These are phyloP conservation scores for Drosophila albomicans DNA, from an alignment of 1,140 invertebrate genomes.

Conservation along the genomic window DNA sequence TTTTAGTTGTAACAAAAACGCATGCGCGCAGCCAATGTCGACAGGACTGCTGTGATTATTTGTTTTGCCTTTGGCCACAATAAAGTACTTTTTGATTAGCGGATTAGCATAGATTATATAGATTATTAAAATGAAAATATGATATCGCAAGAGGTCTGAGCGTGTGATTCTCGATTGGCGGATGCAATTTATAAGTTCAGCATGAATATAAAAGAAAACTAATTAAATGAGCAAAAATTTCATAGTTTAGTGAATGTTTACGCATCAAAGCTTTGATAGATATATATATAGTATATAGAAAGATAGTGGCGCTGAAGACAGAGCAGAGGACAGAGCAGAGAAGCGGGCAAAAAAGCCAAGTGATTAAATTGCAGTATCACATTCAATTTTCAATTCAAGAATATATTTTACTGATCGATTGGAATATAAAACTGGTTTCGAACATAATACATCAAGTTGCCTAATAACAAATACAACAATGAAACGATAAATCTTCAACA, in stretches of 20 bases:
- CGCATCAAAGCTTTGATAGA: conserved; percentile 10
- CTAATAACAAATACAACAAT: conserved; percentile 34
- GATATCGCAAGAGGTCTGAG: conserved; percentile 13
- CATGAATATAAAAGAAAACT: neutral
- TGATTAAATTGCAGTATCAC: conserved; percentile 5
- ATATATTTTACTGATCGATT: neutral
- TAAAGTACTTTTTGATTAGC: conserved; percentile 44
- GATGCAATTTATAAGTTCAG: conserved; percentile 26
- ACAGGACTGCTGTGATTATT: conserved; percentile 71
- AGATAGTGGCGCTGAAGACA: neutral
- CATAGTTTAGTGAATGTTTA: conserved; percentile 8
- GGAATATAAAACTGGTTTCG: conserved; percentile 38
- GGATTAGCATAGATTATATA: conserved; percentile 8
- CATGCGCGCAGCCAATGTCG: conserved; percentile 80
- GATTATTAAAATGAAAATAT: neutral
- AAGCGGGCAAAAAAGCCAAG: conserved; percentile 18
- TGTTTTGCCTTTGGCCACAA: conserved; percentile 43
- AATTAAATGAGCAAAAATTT: neutral
- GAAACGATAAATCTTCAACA: conserved; percentile 52
- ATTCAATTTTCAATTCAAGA: neutral
- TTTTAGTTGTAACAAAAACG: conserved; percentile 66
- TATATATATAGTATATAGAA: too few species aligned
- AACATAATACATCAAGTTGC: conserved; percentile 23
- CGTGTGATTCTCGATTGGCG: conserved; percentile 20
- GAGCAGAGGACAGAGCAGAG: conserved; percentile 4